These are phyloP conservation scores for Endomychus coccineus DNA, from an alignment of 2,888 invertebrate species.

Conservation along the genomic window DNA sequence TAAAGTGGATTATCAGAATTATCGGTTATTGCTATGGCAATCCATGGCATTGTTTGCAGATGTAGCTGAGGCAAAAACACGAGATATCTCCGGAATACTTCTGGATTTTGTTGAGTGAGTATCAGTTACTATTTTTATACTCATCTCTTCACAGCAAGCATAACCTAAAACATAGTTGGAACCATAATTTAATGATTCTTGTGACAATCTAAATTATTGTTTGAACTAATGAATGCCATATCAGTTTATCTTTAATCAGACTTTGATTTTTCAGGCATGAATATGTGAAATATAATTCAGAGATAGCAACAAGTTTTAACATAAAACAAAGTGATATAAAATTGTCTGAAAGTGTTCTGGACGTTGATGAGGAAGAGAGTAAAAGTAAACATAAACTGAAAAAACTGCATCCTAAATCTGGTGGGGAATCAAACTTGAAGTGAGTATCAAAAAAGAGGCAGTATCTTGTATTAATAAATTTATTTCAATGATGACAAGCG, in stretches of 20 bases:
- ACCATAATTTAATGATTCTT: too few relatives aligned
- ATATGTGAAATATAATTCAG: slow-evolving; percentile 53
- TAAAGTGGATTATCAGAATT: slow-evolving; percentile 66
- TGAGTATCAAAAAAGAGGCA: too few relatives aligned
- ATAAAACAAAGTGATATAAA: slow-evolving; percentile 41
- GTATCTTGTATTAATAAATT: slow-evolving; percentile 1
- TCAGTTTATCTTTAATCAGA: too few relatives aligned
- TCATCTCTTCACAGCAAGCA: slow-evolving; percentile 2
- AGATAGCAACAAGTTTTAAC: slow-evolving; percentile 50
- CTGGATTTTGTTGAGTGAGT: slow-evolving; percentile 66
- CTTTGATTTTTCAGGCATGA: slow-evolving; percentile 43
- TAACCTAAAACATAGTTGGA: too few relatives aligned
- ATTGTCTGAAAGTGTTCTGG: slow-evolving; percentile 35
- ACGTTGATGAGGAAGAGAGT: slow-evolving; percentile 35
- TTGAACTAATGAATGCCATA: too few relatives aligned
- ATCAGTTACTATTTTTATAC: slow-evolving; percentile 2
- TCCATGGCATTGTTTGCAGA: slow-evolving; percentile 65
- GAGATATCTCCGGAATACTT: slow-evolving; percentile 72
- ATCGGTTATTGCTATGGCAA: slow-evolving; percentile 75
- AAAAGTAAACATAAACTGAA: slow-evolving; percentile 36
- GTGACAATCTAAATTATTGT: too few relatives aligned
- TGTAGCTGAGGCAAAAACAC: slow-evolving; percentile 72
- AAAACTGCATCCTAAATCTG: slow-evolving; percentile 26
- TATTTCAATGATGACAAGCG: background rate
- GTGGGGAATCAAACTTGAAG: slow-evolving; percentile 28